These are phyloP conservation scores for Metopolophium dirhodum DNA, from an alignment of 1,140 invertebrate genomes.

Conservation along the genomic window DNA sequence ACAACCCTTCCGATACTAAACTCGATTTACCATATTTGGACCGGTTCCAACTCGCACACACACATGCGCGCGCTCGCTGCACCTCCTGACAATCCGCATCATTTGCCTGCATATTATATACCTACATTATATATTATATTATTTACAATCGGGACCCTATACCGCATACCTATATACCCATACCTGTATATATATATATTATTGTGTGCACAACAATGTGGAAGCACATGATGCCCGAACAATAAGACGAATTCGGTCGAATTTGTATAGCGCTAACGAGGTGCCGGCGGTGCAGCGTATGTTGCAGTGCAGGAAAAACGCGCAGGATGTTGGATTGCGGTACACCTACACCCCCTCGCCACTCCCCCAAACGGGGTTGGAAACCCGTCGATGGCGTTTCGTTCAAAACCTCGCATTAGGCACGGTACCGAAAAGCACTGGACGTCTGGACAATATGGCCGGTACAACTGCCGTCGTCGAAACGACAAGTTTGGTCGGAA, in stretches of 20 bases:
- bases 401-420: background rate
- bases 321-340: background rate
- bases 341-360: background rate
- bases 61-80: background rate
- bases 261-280: constrained; percentile 47
- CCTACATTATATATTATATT: background rate
- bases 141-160: background rate
- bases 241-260: constrained; percentile 38
- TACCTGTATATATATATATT: background rate
- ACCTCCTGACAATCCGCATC: constrained; percentile 16
- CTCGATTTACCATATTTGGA: constrained; percentile 52
- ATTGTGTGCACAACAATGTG: constrained; percentile 18
- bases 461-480: background rate
- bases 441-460: background rate
- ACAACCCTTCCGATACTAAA: constrained; percentile 52
- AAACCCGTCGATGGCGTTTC: background rate
- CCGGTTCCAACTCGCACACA: constrained; percentile 41
- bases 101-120: constrained; percentile 32
- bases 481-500: background rate
- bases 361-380: background rate
- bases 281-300: background rate
- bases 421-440: background rate
- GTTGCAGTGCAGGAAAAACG: background rate
- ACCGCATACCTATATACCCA: background rate
- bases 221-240: background rate